phyloP scores from a whole-genome alignment of 2,113 vertebrate species.

The Neoarius graeffei region DNA sequence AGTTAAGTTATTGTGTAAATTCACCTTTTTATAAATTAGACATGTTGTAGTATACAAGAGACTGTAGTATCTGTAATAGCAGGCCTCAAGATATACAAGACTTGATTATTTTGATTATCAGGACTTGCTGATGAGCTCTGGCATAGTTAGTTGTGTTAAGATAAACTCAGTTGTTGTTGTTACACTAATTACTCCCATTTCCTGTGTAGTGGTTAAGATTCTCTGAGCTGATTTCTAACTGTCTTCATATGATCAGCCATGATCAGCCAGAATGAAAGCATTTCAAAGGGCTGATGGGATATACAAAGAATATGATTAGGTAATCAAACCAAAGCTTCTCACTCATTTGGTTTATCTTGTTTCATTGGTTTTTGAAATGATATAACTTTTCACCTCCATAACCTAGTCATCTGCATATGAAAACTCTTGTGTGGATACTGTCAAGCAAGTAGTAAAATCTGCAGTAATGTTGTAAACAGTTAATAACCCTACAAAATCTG shows the following conservation, averaged over 20 bases:
- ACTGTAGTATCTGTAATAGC: neutral
- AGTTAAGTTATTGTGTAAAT: neutral
- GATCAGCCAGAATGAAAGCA: slow-evolving; percentile 60
- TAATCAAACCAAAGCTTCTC: slow-evolving; percentile 75
- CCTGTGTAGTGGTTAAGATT: slow-evolving; percentile 63
- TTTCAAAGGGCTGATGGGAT: slow-evolving; percentile 68
- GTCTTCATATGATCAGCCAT: slow-evolving; percentile 66
- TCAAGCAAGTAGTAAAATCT: neutral
- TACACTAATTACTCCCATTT: slow-evolving; percentile 69
- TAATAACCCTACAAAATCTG: neutral
- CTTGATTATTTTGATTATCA: slow-evolving; percentile 53
- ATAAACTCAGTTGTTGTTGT: slow-evolving; percentile 65
- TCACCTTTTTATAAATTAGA: neutral
- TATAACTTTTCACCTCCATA: slow-evolving; percentile 45
- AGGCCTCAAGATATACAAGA: neutral
- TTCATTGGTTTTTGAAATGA: slow-evolving; percentile 68
- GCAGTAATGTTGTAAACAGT: neutral
- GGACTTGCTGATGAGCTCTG: slow-evolving; percentile 59
- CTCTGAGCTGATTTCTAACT: slow-evolving; percentile 70
- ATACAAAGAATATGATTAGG: slow-evolving; percentile 80
- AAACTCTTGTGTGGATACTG: neutral
- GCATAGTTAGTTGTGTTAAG: slow-evolving; percentile 63
- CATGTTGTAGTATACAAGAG: neutral
- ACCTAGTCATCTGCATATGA: neutral
- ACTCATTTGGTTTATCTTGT: slow-evolving; percentile 45